Percentiles rank a stretch among this genome's conserved stretches.
Conservation (phyloP, 2,113 vertebrate genomes). For the Eurystomus gularis region DNA sequence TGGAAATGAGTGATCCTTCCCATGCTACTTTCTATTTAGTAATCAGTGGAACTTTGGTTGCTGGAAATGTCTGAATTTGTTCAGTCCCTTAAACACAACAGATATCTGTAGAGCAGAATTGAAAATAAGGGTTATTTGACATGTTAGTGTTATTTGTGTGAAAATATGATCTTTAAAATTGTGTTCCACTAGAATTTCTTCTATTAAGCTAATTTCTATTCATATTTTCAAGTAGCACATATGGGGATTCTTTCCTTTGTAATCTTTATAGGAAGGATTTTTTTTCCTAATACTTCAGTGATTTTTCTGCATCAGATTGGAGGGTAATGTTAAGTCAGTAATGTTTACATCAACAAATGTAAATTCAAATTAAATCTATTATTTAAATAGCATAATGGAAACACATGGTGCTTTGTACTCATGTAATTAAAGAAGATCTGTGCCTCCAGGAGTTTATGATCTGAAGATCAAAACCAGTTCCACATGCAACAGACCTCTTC, state of each 20-base stretch:
- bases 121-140: neutral
- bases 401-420: slow-evolving; percentile 65
- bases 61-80: neutral
- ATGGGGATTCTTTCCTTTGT: slow-evolving; percentile 2
- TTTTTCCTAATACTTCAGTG: slow-evolving; percentile 28
- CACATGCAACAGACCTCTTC: slow-evolving; percentile 29
- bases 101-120: neutral
- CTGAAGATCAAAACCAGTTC: slow-evolving; percentile 59
- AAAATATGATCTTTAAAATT: neutral
- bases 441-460: slow-evolving; percentile 63
- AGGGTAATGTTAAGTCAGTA: slow-evolving; percentile 40
- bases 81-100: neutral
- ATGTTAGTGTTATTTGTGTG: neutral
- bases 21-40: neutral
- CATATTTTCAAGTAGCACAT: slow-evolving; percentile 3
- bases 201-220: neutral
- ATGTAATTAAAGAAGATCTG: slow-evolving; percentile 61
- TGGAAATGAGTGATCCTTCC: neutral
- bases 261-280: neutral
- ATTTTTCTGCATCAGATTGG: slow-evolving; percentile 14
- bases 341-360: slow-evolving; percentile 63
- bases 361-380: slow-evolving; percentile 65
- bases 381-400: slow-evolving; percentile 69
- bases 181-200: neutral
- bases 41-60: neutral